Evolutionary conservation across 2,113 vertebrate species (phyloP), one percentile per base, ranked within the genome.

Genomic region (Corythornis vintsioides): DNA sequence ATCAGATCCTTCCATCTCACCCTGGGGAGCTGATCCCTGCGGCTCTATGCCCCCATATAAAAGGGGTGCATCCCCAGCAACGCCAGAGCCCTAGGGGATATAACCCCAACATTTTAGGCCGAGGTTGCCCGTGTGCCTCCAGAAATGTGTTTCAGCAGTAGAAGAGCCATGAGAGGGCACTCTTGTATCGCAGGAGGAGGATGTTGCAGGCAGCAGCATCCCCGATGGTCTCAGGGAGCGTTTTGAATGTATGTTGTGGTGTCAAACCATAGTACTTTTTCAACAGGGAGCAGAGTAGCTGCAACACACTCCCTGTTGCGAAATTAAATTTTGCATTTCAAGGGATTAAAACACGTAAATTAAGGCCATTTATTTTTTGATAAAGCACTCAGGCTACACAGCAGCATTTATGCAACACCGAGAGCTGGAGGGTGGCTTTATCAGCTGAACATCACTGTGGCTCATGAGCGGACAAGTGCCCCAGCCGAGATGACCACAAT

Each of bases 141-240:
- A 13, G 16, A 4, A 3, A 6, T 0, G 40, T 3, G 0, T 28
- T 50, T 22, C 0, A 55, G 26, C 45, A 31, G 25, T 5, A 0
- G 40, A 25, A 13, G 59, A 18, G 35, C 95, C 98, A 95, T 93
- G 86, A 97, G 97, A 35, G 97, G 97, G 45, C 96, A 96, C 84
- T 97, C 91, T 92, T 96, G 95, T 31, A 95, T 66, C 83, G 92
- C 93, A 24, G 82, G 90, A 79, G 70, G 67, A 78, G 33, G 65
- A 59, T 3, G 14, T 50, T 56, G 48, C 6, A 7, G 20, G 42
- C 10, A 10, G 57, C 29, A 15, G 45, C 42, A 45, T 89, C 84
- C 65, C 56, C 53, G 47, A 42, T 15, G 11, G 28, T 59, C 71
- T 86, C 70, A 82, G 3, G 43, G 59, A 60, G 29, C 35, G 5